These are phyloP conservation scores for Anthophora plumipes DNA, from an alignment of 2,888 invertebrate species.

Conservation along the genomic window DNA sequence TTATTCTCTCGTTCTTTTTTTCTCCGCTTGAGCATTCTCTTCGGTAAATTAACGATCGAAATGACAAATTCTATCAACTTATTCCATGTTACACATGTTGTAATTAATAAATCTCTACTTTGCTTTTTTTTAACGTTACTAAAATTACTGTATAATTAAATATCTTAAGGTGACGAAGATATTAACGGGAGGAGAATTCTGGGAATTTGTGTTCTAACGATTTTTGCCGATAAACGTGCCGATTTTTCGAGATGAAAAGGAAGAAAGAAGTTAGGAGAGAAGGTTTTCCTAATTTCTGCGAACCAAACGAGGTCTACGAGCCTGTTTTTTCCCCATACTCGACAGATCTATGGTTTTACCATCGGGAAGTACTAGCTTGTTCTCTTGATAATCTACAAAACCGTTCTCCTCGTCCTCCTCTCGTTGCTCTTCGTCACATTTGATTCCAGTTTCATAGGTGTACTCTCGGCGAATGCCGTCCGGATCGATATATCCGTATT, in stretches of 20 bases:
- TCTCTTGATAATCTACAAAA: slow-evolving; percentile 91
- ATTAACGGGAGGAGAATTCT: not conserved
- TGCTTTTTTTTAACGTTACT: not conserved
- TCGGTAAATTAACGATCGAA: not conserved
- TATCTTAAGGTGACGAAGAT: not conserved
- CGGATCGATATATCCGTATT: slow-evolving; percentile 94
- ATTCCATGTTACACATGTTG: not conserved
- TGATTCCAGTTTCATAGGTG: slow-evolving; percentile 92
- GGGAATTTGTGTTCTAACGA: not conserved
- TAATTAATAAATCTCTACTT: slow-evolving; percentile 12
- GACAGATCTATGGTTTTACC: slow-evolving; percentile 90
- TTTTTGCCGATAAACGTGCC: not conserved
- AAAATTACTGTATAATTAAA: slow-evolving; percentile 9
- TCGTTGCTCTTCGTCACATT: slow-evolving; percentile 84
- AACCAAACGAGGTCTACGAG: slow-evolving; percentile 88
- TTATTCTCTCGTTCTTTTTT: slow-evolving; percentile 23
- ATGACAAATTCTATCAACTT: not conserved
- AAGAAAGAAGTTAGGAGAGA: slow-evolving; percentile 9
- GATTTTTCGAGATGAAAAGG: slow-evolving; percentile 1
- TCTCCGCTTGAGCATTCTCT: not conserved
- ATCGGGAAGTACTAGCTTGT: slow-evolving; percentile 90
- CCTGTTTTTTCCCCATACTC: slow-evolving; percentile 89
- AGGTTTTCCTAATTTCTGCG: slow-evolving; percentile 84
- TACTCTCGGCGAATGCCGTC: slow-evolving; percentile 93
- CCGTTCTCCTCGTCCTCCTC: slow-evolving; percentile 86